Evolutionary conservation across 1,140 invertebrate species (phyloP).

Genomic region (Bombus waltoni): DNA sequence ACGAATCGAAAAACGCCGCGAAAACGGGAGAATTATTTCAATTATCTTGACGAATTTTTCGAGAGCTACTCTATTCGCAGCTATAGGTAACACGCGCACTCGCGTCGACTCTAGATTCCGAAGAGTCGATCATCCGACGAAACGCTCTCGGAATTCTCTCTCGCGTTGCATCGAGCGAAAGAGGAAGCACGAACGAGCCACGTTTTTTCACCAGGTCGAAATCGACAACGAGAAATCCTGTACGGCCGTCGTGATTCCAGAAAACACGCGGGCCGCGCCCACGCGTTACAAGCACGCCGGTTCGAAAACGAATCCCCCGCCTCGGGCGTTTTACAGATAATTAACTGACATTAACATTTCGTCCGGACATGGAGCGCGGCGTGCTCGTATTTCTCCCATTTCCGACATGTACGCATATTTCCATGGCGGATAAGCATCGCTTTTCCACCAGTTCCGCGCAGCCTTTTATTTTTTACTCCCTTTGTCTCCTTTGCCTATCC

Average conservation of each 20-base stretch:
- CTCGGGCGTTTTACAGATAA: slow-evolving; percentile 72
- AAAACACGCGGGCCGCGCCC: slow-evolving; percentile 53
- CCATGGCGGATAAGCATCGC: slow-evolving; percentile 67
- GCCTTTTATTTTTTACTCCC: background rate
- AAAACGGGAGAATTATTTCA: background rate
- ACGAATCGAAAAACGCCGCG: background rate
- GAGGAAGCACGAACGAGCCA: slow-evolving; percentile 19
- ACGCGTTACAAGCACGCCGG: slow-evolving; percentile 51
- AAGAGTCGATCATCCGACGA: background rate
- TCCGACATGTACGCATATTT: slow-evolving; percentile 58
- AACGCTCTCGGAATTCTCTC: background rate
- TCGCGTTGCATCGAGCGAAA: too few species aligned
- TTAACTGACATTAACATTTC: slow-evolving; percentile 77
- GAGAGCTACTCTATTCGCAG: background rate
- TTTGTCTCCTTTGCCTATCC: background rate
- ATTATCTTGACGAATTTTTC: background rate
- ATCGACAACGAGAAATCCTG: slow-evolving; percentile 33
- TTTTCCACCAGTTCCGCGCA: slow-evolving; percentile 34
- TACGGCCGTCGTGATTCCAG: slow-evolving; percentile 38
- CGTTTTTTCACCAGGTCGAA: slow-evolving; percentile 12
- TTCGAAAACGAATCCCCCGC: slow-evolving; percentile 62
- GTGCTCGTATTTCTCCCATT: slow-evolving; percentile 66
- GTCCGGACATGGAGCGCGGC: slow-evolving; percentile 57
- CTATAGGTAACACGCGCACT: too few species aligned
- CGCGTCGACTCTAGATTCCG: background rate